A percentile compares a stretch with the other conserved stretches of the same genome.
Conservation (phyloP, 1,140 invertebrate species). For the Amphibalanus amphitrite region DNA sequence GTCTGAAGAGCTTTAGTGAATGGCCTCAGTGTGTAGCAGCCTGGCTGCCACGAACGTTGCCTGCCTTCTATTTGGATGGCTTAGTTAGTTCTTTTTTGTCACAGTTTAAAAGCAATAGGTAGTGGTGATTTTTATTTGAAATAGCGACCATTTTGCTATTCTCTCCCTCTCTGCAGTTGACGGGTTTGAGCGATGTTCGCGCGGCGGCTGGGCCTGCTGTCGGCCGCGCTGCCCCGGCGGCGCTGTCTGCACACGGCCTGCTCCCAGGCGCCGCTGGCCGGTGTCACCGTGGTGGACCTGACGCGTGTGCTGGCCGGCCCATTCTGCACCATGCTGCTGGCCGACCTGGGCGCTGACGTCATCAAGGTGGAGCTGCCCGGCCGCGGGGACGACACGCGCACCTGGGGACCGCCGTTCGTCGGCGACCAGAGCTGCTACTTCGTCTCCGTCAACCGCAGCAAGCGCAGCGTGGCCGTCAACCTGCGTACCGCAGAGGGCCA, state of each 20-base stretch:
- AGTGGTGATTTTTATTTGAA: too few species aligned
- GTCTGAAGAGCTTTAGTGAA: too few species aligned
- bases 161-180: neutral
- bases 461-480: slow-evolving; percentile 81
- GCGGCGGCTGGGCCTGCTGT: neutral
- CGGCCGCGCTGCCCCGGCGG: too few species aligned
- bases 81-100: too few species aligned
- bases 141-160: too few species aligned
- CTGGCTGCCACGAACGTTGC: too few species aligned
- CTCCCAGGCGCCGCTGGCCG: slow-evolving; percentile 29
- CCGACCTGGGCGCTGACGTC: slow-evolving; percentile 84
- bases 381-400: slow-evolving; percentile 72
- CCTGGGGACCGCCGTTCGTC: slow-evolving; percentile 85
- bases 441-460: slow-evolving; percentile 77
- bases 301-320: slow-evolving; percentile 69
- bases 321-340: slow-evolving; percentile 81
- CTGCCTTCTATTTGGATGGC: too few species aligned
- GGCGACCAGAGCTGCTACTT: slow-evolving; percentile 63
- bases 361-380: slow-evolving; percentile 70
- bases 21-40: too few species aligned
- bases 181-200: neutral
- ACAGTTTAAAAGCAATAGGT: too few species aligned
- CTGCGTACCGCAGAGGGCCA: slow-evolving; percentile 51
- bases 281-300: slow-evolving; percentile 59
- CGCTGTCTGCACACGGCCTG: neutral